Conservation (phyloP, 1,140 invertebrate species). For the Diploscapter pachys region DNA sequence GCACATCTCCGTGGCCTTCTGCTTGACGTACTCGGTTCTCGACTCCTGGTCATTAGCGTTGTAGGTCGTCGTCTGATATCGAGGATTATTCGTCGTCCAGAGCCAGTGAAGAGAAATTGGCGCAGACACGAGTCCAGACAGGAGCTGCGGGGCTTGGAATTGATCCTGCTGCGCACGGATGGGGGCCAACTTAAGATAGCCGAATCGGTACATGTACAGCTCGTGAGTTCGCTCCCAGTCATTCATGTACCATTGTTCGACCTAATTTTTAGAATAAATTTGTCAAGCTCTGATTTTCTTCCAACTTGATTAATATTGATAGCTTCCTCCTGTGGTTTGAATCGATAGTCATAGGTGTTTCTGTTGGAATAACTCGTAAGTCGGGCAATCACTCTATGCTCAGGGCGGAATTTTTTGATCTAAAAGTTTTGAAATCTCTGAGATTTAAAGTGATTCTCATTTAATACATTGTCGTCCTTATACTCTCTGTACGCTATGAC, state of each 20-base stretch:
- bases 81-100: constrained; percentile 56
- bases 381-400: constrained; percentile 51
- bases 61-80: constrained; percentile 47
- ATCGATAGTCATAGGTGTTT: constrained; percentile 54
- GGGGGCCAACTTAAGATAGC: constrained; percentile 56
- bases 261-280: constrained; percentile 19
- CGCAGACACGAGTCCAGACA: constrained; percentile 54
- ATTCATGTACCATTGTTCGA: constrained; percentile 52
- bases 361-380: constrained; percentile 49
- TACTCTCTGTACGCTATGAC: constrained; percentile 58
- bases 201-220: constrained; percentile 55
- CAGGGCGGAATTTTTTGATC: constrained; percentile 59
- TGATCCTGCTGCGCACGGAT: constrained; percentile 33
- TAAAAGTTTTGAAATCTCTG: constrained; percentile 32
- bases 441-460: constrained; percentile 13
- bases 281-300: background rate
- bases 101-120: constrained; percentile 58
- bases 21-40: constrained; percentile 44
- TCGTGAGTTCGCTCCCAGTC: constrained; percentile 58
- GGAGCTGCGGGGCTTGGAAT: background rate
- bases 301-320: constrained; percentile 56
- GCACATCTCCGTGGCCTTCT: constrained; percentile 58
- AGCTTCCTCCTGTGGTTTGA: constrained; percentile 53
- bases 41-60: constrained; percentile 38
- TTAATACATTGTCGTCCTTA: constrained; percentile 50